phyloP scores from a whole-genome alignment of 2,888 invertebrate genomes.

The Crossocerus cetratus region DNA sequence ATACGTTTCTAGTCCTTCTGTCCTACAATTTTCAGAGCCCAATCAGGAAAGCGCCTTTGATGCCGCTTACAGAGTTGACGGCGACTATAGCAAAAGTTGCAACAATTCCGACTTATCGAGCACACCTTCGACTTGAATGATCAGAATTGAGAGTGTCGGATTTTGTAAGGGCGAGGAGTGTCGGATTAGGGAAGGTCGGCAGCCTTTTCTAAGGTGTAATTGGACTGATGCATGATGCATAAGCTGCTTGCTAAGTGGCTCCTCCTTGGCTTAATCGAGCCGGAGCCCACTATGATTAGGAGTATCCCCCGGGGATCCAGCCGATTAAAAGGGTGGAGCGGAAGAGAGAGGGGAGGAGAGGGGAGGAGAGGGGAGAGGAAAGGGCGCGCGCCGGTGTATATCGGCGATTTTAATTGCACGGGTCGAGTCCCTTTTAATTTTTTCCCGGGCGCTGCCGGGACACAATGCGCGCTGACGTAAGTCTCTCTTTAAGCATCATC shows the following conservation, averaged over 20 bases:
- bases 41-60: too few relatives aligned
- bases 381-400: constrained; percentile 14
- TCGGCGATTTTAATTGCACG: constrained; percentile 53
- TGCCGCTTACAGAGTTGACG: too few relatives aligned
- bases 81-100: too few relatives aligned
- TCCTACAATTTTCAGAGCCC: too few relatives aligned
- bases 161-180: too few relatives aligned
- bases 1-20: too few relatives aligned
- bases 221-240: neutral
- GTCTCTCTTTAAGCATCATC: constrained; percentile 45
- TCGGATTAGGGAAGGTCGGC: too few relatives aligned
- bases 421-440: constrained; percentile 60
- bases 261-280: constrained; percentile 1
- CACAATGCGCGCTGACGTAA: constrained; percentile 60
- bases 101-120: too few relatives aligned
- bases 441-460: constrained; percentile 21
- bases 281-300: neutral
- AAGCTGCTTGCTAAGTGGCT: neutral
- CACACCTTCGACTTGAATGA: too few relatives aligned
- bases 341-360: neutral
- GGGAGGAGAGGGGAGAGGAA: constrained; percentile 6
- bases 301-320: constrained; percentile 5
- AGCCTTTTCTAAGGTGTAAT: neutral
- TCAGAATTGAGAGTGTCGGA: too few relatives aligned
- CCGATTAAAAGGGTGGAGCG: neutral